phyloP scores from a whole-genome alignment of 2,888 invertebrate species.

The Chelonus formosanus region DNA sequence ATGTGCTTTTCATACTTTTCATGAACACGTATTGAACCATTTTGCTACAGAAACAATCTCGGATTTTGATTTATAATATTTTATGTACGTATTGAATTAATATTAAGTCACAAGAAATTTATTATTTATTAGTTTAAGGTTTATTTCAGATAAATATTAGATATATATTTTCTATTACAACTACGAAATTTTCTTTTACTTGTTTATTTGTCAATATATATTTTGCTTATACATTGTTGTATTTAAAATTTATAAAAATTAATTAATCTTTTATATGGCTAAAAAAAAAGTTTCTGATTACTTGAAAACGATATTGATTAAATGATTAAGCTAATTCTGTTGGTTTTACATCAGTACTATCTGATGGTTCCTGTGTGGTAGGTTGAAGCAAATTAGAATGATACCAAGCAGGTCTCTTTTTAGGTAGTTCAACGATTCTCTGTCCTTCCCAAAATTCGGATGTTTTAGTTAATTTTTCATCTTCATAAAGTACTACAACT shows the following conservation, averaged over 20 bases:
- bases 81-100: too few species aligned
- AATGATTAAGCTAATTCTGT: conserved; percentile 72
- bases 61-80: conserved; percentile 28
- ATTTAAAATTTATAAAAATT: too few species aligned
- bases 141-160: too few species aligned
- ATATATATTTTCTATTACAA: too few species aligned
- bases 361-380: conserved; percentile 76
- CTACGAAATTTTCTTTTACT: too few species aligned
- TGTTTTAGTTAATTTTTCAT: conserved; percentile 74
- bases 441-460: conserved; percentile 68
- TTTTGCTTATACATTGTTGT: too few species aligned
- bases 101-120: too few species aligned
- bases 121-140: too few species aligned
- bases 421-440: conserved; percentile 85
- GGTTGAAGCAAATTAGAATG: conserved; percentile 83
- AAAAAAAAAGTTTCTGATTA: too few species aligned
- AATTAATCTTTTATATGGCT: too few species aligned
- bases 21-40: conserved; percentile 80
- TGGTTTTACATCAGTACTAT: conserved; percentile 79
- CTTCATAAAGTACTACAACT: conserved; percentile 85
- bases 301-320: too few species aligned
- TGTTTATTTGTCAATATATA: too few species aligned
- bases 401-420: conserved; percentile 88
- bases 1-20: conserved; percentile 73
- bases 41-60: conserved; percentile 69